Conservation (phyloP, 2,113 vertebrate species). For the Lepidothrix coronata region DNA sequence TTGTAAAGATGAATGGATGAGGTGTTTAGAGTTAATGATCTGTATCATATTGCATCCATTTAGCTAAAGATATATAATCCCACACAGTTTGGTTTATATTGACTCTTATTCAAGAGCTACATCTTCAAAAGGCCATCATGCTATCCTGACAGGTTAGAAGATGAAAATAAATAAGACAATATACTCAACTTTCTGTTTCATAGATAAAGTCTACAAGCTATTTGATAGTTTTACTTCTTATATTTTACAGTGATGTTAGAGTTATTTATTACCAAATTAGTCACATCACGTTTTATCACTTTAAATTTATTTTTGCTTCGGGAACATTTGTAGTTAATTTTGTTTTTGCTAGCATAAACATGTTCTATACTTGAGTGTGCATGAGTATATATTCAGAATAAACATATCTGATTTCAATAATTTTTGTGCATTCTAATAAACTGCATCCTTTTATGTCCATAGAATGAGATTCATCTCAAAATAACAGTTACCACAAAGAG, state of each 20-base stretch:
- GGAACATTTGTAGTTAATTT: not conserved
- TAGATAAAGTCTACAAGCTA: not conserved
- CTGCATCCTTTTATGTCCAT: not conserved
- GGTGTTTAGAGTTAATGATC: slow-evolving; percentile 66
- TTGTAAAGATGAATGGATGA: slow-evolving; percentile 69
- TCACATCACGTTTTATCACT: slow-evolving; percentile 27
- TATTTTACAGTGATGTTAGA: slow-evolving; percentile 28
- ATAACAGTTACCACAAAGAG: not conserved
- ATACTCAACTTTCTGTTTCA: slow-evolving; percentile 12
- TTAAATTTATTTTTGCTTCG: slow-evolving; percentile 1
- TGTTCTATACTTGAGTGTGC: not conserved
- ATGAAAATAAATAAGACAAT: slow-evolving; percentile 62
- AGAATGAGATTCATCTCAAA: not conserved
- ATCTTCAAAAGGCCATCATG: slow-evolving; percentile 35
- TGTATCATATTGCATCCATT: slow-evolving; percentile 61
- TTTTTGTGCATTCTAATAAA: not conserved
- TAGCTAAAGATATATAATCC: slow-evolving; percentile 66
- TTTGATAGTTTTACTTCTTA: not conserved
- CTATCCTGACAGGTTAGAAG: slow-evolving; percentile 17
- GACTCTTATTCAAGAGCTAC: slow-evolving; percentile 41
- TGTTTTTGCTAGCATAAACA: not conserved
- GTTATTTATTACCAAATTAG: slow-evolving; percentile 11
- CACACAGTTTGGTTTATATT: slow-evolving; percentile 47
- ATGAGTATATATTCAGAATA: not conserved
- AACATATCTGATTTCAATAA: not conserved